phyloP scores from a whole-genome alignment of 2,888 invertebrate species.

The Ethmia dodecea region DNA sequence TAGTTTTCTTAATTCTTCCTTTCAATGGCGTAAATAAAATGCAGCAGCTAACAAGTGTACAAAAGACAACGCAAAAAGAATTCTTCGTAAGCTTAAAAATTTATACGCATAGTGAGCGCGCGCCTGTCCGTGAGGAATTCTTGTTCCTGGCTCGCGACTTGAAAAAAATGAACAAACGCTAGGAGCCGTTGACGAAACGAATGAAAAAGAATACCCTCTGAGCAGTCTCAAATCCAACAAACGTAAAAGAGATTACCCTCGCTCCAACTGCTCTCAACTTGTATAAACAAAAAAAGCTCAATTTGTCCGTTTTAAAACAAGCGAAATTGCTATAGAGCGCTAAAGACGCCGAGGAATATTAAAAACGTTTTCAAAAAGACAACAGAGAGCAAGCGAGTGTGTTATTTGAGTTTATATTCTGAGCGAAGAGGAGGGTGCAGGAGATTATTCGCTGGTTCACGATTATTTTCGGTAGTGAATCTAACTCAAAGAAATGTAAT shows the following conservation, averaged over 20 bases:
- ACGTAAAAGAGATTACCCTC: conserved; percentile 73
- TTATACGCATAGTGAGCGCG: conserved; percentile 61
- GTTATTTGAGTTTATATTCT: conserved; percentile 64
- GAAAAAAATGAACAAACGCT: conserved; percentile 57
- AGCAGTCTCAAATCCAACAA: conserved; percentile 66
- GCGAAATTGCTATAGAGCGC: conserved; percentile 60
- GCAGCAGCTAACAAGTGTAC: conserved; percentile 9
- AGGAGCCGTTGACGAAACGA: conserved; percentile 57
- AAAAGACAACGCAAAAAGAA: conserved; percentile 24
- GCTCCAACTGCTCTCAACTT: conserved; percentile 72
- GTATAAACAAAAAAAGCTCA: conserved; percentile 69
- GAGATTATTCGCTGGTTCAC: conserved; percentile 18
- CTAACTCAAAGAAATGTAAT: too few species aligned
- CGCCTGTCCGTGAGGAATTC: conserved; percentile 53
- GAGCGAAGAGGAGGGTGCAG: conserved; percentile 24
- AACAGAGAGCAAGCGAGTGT: conserved; percentile 44
- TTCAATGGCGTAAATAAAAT: conserved; percentile 42
- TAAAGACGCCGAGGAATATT: conserved; percentile 69
- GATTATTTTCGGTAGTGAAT: too few species aligned
- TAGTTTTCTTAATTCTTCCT: too few species aligned
- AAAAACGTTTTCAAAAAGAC: conserved; percentile 70
- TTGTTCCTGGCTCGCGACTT: conserved; percentile 28
- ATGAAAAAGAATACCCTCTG: conserved; percentile 53
- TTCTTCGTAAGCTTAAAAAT: conserved; percentile 53
- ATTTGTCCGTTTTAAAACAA: conserved; percentile 67